Evolutionary conservation across 2,888 invertebrate genomes (phyloP), one percentile per base, ranked within the genome.

Genomic region (Glaucopsyche alexis): DNA sequence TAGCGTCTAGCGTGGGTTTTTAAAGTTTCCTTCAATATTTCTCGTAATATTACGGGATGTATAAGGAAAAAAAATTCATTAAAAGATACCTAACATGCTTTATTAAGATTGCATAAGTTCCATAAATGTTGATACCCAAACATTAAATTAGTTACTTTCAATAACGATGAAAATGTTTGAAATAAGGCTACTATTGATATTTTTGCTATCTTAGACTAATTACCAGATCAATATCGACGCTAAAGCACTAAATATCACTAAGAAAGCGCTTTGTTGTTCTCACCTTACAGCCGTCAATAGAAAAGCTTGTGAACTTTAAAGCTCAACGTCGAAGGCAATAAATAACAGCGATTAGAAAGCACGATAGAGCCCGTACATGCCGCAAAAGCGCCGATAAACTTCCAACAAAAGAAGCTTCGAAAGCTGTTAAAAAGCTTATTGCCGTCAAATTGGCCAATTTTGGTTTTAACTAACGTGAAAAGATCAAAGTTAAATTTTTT

Each of bases 281-380:
- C 47, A 69, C 69, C 66, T 69, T 14, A 69, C 13, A 49, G 7
- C 8, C 47, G 47, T 69, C 69, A 67, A 19, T 42, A 45, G 69
- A 47, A 67, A 69, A 69, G 47, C 69, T 69, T n/a, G 55, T 19
- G 29, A 69, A 49, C 69, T 69, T 66, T 67, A 19, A 69, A 69
- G 47, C 69, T 69, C 69, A 14, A 69, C 69, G 47, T 29, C 47
- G 47, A 49, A 47, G 69, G 69, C 69, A 47, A 69, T 69, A 69
- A 69, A 69, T 69, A 69, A 69, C 67, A 69, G 47, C 69, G 69
- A 69, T 47, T 69, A 69, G 69, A 69, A 69, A 69, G 69, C 49
- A 13, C 69, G 69, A 69, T 69, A 69, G 69, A 69, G 69, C 69
- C 69, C 69, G 69, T 69, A 69, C 49, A 69, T 69, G 69, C 29